Evolutionary conservation across 2,113 vertebrate species (phyloP).

Genomic region (Numenius arquata): DNA sequence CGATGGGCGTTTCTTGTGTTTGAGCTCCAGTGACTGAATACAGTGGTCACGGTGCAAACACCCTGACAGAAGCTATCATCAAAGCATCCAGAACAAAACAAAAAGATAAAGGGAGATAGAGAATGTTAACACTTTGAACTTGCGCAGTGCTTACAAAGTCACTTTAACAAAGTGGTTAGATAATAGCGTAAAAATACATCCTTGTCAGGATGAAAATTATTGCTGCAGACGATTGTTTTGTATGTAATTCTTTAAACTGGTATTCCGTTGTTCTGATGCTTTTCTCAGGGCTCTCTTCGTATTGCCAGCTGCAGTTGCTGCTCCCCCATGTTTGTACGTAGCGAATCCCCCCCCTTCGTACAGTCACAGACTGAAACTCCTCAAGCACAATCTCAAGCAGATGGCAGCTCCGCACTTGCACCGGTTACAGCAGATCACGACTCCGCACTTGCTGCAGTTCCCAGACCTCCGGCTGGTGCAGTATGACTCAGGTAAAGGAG

Average conservation of each 20-base stretch:
- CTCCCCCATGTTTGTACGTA: constrained; percentile 81
- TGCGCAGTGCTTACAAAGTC: background rate
- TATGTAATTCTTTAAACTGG: background rate
- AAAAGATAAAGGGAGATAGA: background rate
- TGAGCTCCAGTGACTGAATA: background rate
- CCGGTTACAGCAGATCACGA: constrained; percentile 74
- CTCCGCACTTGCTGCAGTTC: constrained; percentile 74
- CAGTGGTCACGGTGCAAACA: background rate
- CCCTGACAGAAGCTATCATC: background rate
- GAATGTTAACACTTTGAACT: background rate
- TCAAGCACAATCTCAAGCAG: constrained; percentile 75
- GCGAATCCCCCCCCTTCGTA: constrained; percentile 82
- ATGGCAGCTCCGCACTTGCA: constrained; percentile 69
- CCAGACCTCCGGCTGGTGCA: constrained; percentile 89
- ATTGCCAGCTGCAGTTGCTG: constrained; percentile 85
- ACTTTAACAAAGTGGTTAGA: background rate
- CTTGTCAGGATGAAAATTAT: background rate
- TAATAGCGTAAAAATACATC: background rate
- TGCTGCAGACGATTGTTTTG: background rate
- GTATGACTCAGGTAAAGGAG: constrained; percentile 89
- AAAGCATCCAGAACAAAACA: background rate
- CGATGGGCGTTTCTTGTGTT: background rate
- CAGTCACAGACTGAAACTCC: constrained; percentile 76
- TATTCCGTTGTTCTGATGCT: background rate
- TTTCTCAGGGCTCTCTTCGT: constrained; percentile 81